Evolutionary conservation across 2,888 invertebrate species (phyloP).

Genomic region (Dorcus parallelipipedus): DNA sequence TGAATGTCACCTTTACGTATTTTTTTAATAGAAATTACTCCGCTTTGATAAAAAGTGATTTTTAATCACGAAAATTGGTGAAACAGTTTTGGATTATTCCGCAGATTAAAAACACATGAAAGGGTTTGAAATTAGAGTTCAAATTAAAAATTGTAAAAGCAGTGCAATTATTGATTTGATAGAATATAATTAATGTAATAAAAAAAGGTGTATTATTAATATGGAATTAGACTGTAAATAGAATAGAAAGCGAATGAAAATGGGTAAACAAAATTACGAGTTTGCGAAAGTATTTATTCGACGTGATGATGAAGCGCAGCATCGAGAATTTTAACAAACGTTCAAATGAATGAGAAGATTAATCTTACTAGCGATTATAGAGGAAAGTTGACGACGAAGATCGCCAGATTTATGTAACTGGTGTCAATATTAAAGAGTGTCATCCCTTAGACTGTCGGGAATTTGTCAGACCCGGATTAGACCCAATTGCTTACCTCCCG

Average conservation of each 20-base stretch:
- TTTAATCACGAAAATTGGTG: too few relatives aligned
- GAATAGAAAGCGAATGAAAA: background rate
- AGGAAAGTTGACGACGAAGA: conserved; percentile 26
- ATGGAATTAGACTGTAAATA: too few relatives aligned
- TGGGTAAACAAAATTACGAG: conserved; percentile 27
- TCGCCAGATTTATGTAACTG: conserved; percentile 32
- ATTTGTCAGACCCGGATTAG: conserved; percentile 32
- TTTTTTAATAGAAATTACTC: too few relatives aligned
- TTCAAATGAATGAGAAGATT: conserved; percentile 28
- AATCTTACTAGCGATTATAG: conserved; percentile 30
- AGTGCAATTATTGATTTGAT: too few relatives aligned
- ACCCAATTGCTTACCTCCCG: conserved; percentile 25
- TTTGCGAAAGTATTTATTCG: conserved; percentile 24
- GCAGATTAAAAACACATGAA: too few relatives aligned
- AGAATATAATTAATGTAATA: too few relatives aligned
- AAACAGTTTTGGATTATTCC: too few relatives aligned
- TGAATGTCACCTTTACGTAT: too few relatives aligned
- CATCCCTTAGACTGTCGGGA: conserved; percentile 28
- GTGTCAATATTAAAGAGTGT: conserved; percentile 32
- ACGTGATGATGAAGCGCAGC: conserved; percentile 16
- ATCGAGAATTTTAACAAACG: conserved; percentile 19
- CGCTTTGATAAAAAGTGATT: too few relatives aligned
- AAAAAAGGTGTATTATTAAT: too few relatives aligned
- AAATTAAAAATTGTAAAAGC: too few relatives aligned
- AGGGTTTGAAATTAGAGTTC: too few relatives aligned